phyloP scores from a whole-genome alignment of 2,113 vertebrate species.

The Otocyon megalotis region DNA sequence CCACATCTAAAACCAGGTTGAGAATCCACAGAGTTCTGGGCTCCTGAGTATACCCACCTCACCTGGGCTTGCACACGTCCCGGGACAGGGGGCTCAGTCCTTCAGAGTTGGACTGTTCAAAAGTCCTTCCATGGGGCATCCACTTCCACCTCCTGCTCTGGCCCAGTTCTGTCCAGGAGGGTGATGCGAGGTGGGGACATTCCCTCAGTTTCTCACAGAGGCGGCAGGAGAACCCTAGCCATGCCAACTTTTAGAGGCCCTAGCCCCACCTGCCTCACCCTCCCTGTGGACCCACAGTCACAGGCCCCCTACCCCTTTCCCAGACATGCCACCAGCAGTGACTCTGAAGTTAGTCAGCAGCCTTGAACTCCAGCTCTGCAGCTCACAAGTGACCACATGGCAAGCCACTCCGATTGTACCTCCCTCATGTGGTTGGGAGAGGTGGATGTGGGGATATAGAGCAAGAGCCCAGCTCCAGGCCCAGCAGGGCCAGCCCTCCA shows the following conservation, averaged over 20 bases:
- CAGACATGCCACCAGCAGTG: neutral
- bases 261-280: neutral
- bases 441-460: rapidly evolving
- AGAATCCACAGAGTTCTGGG: neutral
- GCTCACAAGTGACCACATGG: neutral
- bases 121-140: neutral
- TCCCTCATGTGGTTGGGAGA: neutral
- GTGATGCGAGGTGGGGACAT: rapidly evolving
- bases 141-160: neutral
- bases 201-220: neutral
- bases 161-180: neutral
- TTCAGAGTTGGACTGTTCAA: neutral
- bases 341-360: neutral
- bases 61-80: neutral
- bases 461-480: neutral
- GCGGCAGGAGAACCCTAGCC: neutral
- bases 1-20: neutral
- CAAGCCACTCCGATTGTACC: neutral
- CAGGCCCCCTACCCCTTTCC: neutral
- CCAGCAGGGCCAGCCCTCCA: neutral
- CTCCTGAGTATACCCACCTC: neutral
- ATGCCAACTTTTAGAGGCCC: neutral
- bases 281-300: neutral
- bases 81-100: too few relatives aligned
- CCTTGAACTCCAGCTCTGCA: neutral